Conservation (phyloP, 1,140 invertebrate species). For the Tetragnatha versicolor region DNA sequence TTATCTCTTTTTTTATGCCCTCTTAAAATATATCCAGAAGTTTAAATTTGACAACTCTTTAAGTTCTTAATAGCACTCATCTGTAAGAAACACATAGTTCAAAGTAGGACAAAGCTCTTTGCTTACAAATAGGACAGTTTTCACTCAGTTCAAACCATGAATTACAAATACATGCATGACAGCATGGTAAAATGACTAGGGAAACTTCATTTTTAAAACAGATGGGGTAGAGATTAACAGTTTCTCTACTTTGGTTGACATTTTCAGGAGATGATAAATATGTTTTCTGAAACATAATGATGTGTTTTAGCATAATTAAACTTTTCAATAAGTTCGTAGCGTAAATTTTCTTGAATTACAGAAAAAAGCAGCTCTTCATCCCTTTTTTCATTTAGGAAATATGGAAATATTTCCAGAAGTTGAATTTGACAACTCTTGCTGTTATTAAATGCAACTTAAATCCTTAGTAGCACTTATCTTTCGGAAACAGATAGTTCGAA, state of each 20-base stretch:
- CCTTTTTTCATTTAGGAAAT: too few relatives aligned
- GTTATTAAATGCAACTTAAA: too few relatives aligned
- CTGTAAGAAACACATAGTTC: too few relatives aligned
- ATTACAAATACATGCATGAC: slow-evolving; percentile 26
- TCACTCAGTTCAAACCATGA: slow-evolving; percentile 11
- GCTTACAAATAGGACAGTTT: slow-evolving; percentile 26
- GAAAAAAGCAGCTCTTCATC: too few relatives aligned
- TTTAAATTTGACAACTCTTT: too few relatives aligned
- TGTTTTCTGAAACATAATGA: slow-evolving; percentile 5
- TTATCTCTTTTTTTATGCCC: too few relatives aligned
- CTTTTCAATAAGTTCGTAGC: not conserved
- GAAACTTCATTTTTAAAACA: slow-evolving; percentile 6
- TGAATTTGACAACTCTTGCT: too few relatives aligned
- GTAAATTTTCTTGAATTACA: not conserved
- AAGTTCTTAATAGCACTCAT: too few relatives aligned
- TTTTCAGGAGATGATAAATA: slow-evolving; percentile 9
- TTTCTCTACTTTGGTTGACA: not conserved
- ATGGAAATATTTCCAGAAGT: too few relatives aligned
- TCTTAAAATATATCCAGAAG: too few relatives aligned
- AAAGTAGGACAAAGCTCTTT: slow-evolving; percentile 3
- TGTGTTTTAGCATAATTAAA: not conserved
- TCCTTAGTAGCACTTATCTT: too few relatives aligned
- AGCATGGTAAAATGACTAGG: slow-evolving; percentile 16
- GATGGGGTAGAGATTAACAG: slow-evolving; percentile 3
- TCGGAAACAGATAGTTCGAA: too few relatives aligned